phyloP scores from a whole-genome alignment of 2,113 vertebrate species.

The Menura novaehollandiae region DNA sequence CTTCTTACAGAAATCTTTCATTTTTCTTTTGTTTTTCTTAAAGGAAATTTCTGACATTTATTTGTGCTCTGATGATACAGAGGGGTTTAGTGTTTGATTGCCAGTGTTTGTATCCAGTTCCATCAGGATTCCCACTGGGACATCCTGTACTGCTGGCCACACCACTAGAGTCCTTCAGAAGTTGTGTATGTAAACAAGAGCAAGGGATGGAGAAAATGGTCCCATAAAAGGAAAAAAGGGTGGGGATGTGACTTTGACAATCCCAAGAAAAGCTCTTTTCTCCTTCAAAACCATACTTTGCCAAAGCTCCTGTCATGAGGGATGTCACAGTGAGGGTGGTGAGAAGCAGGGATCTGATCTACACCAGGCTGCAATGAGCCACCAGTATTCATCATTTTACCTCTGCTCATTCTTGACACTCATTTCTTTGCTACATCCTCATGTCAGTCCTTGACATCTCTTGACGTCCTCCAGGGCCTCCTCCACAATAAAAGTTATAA shows the following conservation, averaged over 20 bases:
- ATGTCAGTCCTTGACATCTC: not conserved
- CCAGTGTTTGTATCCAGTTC: not conserved
- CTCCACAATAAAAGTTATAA: not conserved
- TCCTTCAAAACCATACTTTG: not conserved
- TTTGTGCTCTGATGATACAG: not conserved
- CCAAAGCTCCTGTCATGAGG: not conserved
- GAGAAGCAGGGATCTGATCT: not conserved
- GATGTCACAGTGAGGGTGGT: not conserved
- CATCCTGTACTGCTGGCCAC: not conserved
- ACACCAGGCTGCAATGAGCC: not conserved
- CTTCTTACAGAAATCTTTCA: not conserved
- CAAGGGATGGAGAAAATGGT: not conserved
- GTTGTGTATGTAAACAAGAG: not conserved
- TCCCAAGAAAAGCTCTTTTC: not conserved
- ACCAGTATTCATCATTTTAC: not conserved
- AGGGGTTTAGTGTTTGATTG: not conserved
- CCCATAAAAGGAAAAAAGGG: not conserved
- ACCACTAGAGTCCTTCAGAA: not conserved
- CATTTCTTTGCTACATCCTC: not conserved
- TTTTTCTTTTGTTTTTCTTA: not conserved
- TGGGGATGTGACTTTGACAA: not conserved
- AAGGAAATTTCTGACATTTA: slow-evolving; percentile 63
- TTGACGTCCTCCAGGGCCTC: not conserved
- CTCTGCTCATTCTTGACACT: not conserved
- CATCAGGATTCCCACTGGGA: not conserved